Base-by-base conservation (phyloP, 1,140 invertebrate species). In the Bombus waltoni region DNA sequence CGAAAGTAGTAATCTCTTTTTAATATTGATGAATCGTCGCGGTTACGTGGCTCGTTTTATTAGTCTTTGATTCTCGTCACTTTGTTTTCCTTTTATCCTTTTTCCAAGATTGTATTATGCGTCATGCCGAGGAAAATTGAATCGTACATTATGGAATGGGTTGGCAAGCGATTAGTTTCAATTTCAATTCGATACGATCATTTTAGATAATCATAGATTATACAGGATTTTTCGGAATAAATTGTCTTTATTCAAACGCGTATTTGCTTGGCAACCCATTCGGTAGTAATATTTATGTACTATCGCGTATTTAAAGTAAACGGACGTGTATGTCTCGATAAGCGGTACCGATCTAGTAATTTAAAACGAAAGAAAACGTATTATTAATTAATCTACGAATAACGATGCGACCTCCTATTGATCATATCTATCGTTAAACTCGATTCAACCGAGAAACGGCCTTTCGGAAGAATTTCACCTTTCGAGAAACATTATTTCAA, bases 301-400 rank as follows among this genome's bases (percentile, higher is more conserved):
- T 35, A 80, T 80, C 87, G 74, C 71, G 83, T 86, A 86, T 86
- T 86, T 86, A 88, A 83, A 57, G 71, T 62, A 59, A 82, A 70
- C 57, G 22, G 40, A 62, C 65, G 74, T 78, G 81, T 75, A 81
- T 73, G 72, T 81, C 32, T 85, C 62, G 2, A 8, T 88, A 88
- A 88, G 75, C 73, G 87, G 68, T 86, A 81, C 65, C 79, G 79
- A 86, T 71, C 72, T 88, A 88, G 87, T 88, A 88, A 88, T 82
- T 86, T 88, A 85, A 85, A 44, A 32, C 6, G 38, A 38, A 62
- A n/a, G n/a, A 15, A 42, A 38, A 42, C 35, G 71, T 77, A 88
- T 73, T 73, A 87, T 70, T 77, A 87, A 83, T 78, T 62, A 78
- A 80, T 70, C 65, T n/a, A 88, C 62, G 75, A 66, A 76, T 77